Base-by-base conservation (phyloP, 1,140 invertebrate species). In the Saxidomus purpurata region DNA sequence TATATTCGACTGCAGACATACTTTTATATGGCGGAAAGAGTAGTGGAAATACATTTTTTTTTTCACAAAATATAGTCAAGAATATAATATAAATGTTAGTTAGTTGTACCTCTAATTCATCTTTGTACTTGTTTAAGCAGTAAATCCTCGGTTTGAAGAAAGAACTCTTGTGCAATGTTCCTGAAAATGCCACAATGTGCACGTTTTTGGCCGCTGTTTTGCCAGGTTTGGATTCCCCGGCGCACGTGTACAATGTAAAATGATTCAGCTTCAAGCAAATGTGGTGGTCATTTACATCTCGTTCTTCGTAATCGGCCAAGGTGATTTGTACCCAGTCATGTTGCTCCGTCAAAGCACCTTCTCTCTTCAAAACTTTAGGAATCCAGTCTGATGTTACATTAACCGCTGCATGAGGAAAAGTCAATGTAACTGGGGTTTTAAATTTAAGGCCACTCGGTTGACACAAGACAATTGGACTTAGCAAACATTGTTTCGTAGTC, bases 111-210 rank as follows among this genome's bases (percentile, higher is more conserved):
- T 47, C 74, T 47, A 87, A n/a, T 76, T 86, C 69, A 17, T 89
- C 77, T 34, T 52, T 43, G 34, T 89, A 89, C 40, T 59, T 38
- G 17, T 89, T 80, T 11, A 89, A 28, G 36, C 87, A 89, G 59
- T 82, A 89, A n/a, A 89, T n/a, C 34, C 67, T 89, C 13, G 77
- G 79, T 28, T 89, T 89, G 79, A 81, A 89, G 47, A 81, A 71
- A 36, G 43, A 38, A 17, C 59, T 79, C 69, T n/a, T 67, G 25
- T 81, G 59, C 17, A 89, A 40, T 19, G 59, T 67, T 36, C 61
- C 52, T n/a, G 77, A 43, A 59, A 82, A 89, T 15, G 87, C 87
- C 4, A 89, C 87, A 17, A 89, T 59, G 38, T 89, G 63, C 9
- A 89, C 87, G 13, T 52, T 40, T 74, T 89, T 89, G 15, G 87